Base-by-base conservation (phyloP, 2,797 vertebrate species). In the Gymnocypris eckloni region DNA sequence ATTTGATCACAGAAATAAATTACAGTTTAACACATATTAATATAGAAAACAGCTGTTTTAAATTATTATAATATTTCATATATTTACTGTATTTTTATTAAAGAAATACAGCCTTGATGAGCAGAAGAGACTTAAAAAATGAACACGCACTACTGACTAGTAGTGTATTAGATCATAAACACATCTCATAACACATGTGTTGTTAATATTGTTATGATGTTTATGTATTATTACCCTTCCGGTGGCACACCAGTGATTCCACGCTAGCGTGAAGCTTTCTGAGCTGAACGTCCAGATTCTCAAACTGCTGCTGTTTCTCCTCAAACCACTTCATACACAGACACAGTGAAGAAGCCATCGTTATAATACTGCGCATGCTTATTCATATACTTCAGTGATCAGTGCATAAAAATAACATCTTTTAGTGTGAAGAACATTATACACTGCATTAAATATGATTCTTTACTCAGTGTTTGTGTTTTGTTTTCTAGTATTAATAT, bases 271-370 rank as follows among this genome's bases (percentile, higher is more conserved):
- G 98, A 91, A 99, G 97, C 88, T 99, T 99, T 91, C 96, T 95
- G 92, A 99, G 96, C 91, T 99, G 98, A 88, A 97, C 94, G 90
- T 99, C 98, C 91, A 99, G 94, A 91, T 98, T 98, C 93, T 99
- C 98, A 96, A 99, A 99, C 86, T 99, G 98, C 92, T 98, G 96
- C 92, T 99, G 98, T 89, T 99, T 99, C 96, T 99, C 98, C 94
- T 99, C 98, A 92, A 99, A 99, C 98, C 98, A 99, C 98, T 99
- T 92, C 86, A 56, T 7, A 81, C 66, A 67, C 37, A 10, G 52
- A 43, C 8, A 43, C 59, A 86, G 37, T 64, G 43, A 72, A 75
- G 2, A 71, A n/a, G 77, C 9, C 8, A 8, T 6, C 0, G 15
- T 28, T 28, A 66, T 3, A 64, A 59, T 2, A 13, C 4, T 5